Conservation (phyloP, 1,140 invertebrate species). For the Drosophila burlai region DNA sequence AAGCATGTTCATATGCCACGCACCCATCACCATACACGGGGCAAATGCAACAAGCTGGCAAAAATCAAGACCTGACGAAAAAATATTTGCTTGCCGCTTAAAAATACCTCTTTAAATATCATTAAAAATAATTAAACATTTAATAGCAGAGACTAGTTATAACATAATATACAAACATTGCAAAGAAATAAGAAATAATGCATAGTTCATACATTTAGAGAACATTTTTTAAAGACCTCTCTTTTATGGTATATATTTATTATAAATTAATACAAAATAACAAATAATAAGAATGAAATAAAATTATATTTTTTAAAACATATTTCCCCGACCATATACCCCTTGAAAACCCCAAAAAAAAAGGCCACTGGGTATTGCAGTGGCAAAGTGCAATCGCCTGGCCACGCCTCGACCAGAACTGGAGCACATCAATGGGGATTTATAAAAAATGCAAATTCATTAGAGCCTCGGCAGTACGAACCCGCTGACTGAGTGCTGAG, state of each 20-base stretch:
- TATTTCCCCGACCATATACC: not conserved
- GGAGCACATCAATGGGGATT: conserved; percentile 81
- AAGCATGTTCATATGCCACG: conserved; percentile 31
- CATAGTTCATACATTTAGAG: no score
- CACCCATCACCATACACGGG: conserved; percentile 3
- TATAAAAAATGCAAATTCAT: conserved; percentile 84
- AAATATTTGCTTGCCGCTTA: not conserved
- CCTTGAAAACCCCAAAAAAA: no score
- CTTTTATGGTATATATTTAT: no score
- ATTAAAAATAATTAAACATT: not conserved
- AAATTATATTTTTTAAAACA: not conserved
- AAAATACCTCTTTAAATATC: not conserved
- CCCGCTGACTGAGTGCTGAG: conserved; percentile 32
- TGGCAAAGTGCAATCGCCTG: conserved; percentile 63
- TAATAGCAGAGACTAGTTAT: not conserved
- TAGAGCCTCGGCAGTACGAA: conserved; percentile 49
- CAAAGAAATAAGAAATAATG: no score
- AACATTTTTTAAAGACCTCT: no score
- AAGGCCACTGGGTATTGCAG: not conserved
- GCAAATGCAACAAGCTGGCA: conserved; percentile 64
- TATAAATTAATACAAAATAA: no score
- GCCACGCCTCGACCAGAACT: conserved; percentile 52
- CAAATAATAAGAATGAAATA: no score
- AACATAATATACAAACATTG: not conserved
- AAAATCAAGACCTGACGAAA: conserved; percentile 6